Base-by-base conservation (phyloP, 2,797 vertebrate species). In the Vespertilio murinus region DNA sequence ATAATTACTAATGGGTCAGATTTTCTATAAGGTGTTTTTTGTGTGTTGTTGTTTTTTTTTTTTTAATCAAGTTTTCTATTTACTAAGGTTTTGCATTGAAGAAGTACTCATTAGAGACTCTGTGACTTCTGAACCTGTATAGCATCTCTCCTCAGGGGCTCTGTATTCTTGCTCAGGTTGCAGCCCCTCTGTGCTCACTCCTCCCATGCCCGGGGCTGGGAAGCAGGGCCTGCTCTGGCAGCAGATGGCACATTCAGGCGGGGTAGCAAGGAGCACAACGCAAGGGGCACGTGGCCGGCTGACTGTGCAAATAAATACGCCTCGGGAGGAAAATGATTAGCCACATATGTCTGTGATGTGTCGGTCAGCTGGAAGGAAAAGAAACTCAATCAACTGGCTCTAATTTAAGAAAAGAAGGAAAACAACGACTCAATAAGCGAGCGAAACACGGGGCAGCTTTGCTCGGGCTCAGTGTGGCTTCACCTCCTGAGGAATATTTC, bases 271-370 rank as follows among this genome's bases (percentile, higher is more conserved):
- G 67, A 82, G 47, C 47, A 52, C 45, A 78, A 35, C 8, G 61
- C 30, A 45, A 89, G 49, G 84, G 71, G 80, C 90, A 90, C 81
- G 86, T 56, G 70, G 74, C 35, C 13, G 23, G 30, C 49, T 91
- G 88, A 94, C 90, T 89, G 56, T 78, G 54, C 75, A 90, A 95
- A 81, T 28, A 90, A 95, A 81, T 28, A 87, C 0, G 3, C 86
- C 67, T 18, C 12, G 20, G 77, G 80, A 71, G 73, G 89, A 91
- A 92, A 88, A 61, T 85, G 92, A 95, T 88, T n/a, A 90, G 56
- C 85, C 10, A 42, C 91, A 54, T 96, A 94, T 92, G 93, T 78
- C 77, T 88, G 17, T 91, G 71, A 90, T 93, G 95, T 88, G 49
- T 54, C 30, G 38, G 89, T 95, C 77, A 95, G 88, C 77, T 82